phyloP scores from a whole-genome alignment of 2,888 invertebrate species.

The Caenorhabditis drosophilae region DNA sequence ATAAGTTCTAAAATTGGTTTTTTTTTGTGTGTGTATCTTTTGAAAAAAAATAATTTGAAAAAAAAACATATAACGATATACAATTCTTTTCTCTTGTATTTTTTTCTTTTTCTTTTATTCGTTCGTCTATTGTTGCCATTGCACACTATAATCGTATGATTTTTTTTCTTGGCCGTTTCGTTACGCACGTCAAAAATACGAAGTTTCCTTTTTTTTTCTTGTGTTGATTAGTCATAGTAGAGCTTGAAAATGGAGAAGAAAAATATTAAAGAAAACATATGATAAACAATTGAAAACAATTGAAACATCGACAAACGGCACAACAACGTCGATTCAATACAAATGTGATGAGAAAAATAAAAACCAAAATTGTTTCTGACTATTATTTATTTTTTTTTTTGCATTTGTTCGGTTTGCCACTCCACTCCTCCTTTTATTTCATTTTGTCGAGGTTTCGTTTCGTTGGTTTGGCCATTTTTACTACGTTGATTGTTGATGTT shows the following conservation, averaged over 20 bases:
- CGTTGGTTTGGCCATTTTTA: too few relatives aligned
- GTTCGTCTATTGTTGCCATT: too few relatives aligned
- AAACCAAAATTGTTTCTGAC: background rate
- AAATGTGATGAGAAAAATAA: background rate
- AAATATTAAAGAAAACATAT: background rate
- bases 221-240: conserved; percentile 4
- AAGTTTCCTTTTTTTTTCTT: background rate
- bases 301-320: background rate
- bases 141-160: too few relatives aligned
- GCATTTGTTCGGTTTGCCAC: background rate
- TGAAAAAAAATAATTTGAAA: conserved; percentile 3
- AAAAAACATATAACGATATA: too few relatives aligned
- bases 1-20: too few relatives aligned
- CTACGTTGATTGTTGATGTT: too few relatives aligned
- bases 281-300: conserved; percentile 6
- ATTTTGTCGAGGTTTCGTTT: too few relatives aligned
- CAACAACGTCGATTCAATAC: conserved; percentile 3
- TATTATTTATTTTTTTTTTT: background rate
- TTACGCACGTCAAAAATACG: conserved; percentile 1
- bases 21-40: too few relatives aligned
- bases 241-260: background rate
- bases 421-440: background rate
- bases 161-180: background rate
- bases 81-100: too few relatives aligned
- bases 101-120: too few relatives aligned